Evolutionary conservation across 2,888 invertebrate genomes (phyloP), one percentile per base, ranked within the genome.

Genomic region (Himalopsyche tibetana): DNA sequence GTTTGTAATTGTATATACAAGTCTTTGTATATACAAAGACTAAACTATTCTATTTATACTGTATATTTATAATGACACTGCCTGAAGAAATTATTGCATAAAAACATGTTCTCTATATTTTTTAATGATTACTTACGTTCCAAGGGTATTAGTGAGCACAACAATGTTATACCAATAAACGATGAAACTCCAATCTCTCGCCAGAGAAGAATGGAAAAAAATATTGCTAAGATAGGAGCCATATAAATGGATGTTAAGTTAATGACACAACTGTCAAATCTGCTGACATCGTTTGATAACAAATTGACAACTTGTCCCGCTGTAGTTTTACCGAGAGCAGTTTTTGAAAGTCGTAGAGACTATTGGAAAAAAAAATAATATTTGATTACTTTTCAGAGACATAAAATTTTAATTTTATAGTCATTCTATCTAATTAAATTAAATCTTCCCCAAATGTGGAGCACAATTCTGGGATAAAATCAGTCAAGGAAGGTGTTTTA

Each of bases 261-360:
- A 4, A n/a, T 63, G 4, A 63, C 19, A 28, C 63, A 63, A n/a
- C 1, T 63, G 11, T 94, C 94, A 90, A 94, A 93, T 87, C 94
- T 91, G 89, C 92, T 92, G 12, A 94, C 94, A 90, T 95, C 95
- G 89, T 94, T 94, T 36, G 94, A 93, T 89, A 95, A 90, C 42
- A 94, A 90, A 89, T 94, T 94, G 56, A 94, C 93, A 89, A 94
- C 92, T 89, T 94, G 94, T 0, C 94, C 94, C 4, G 92, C 92
- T 4, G 94, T 93, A 3, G 94, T 93, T 89, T 92, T 90, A 9
- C 92, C 91, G 83, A 94, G 89, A 0, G 94, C 92, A n/a, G 90
- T 90, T 89, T 92, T 92, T 88, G 93, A 93, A 38, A 94, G 89
- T 55, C 91, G 90, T 63, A 94, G 90, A 17, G 93, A 91, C 93